These are phyloP conservation scores for Phyllopteryx taeniolatus DNA, from an alignment of 2,113 vertebrate species.

Conservation along the genomic window DNA sequence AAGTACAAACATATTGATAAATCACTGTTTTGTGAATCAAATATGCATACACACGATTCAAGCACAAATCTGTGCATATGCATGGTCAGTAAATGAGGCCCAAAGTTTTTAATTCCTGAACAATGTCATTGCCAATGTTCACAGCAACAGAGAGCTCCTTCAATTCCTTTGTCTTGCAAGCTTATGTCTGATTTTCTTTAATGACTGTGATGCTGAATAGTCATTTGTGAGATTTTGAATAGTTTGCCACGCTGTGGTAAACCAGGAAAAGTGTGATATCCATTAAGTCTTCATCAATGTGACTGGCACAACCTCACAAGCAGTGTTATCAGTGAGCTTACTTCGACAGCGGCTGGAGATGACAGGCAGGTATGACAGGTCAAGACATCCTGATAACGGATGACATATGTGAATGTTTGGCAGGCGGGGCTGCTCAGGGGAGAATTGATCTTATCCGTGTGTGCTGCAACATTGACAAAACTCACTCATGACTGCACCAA, in stretches of 20 bases:
- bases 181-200: not conserved
- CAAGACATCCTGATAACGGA: conserved; percentile 47
- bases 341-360: conserved; percentile 55
- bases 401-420: conserved; percentile 11
- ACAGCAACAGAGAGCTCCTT: not conserved
- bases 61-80: too few species aligned
- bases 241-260: conserved; percentile 36
- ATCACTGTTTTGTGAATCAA: too few species aligned
- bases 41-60: too few species aligned
- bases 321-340: conserved; percentile 49
- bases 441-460: not conserved
- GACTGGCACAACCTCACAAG: conserved; percentile 13
- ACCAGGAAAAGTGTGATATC: conserved; percentile 14
- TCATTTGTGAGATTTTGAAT: not conserved
- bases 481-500: not conserved
- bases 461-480: not conserved
- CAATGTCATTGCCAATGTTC: too few species aligned
- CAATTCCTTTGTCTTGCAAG: not conserved
- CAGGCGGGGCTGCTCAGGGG: not conserved
- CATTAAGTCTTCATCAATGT: conserved; percentile 13
- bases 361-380: conserved; percentile 61
- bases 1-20: too few species aligned
- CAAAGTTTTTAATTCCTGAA: too few species aligned
- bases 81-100: too few species aligned
- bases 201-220: conserved; percentile 1